These are phyloP conservation scores for Tokudaia muenninki DNA, from an alignment of 2,797 vertebrate species.

Conservation along the genomic window DNA sequence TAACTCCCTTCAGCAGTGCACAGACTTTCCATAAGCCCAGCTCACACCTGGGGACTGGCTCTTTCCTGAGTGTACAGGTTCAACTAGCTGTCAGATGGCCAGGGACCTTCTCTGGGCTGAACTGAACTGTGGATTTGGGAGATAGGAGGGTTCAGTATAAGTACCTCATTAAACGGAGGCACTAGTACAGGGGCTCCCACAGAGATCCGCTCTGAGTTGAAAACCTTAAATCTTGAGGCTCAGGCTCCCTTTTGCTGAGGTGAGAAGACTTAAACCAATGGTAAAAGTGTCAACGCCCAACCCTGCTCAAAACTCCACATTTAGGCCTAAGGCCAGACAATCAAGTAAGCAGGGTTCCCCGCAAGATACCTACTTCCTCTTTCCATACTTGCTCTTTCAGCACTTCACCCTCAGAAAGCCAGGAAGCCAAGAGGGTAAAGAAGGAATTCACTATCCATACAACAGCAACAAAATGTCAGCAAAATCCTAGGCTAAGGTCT, in stretches of 20 bases:
- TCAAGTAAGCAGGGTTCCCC: slow-evolving; percentile 43
- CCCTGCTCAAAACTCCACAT: not conserved
- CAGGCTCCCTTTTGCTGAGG: not conserved
- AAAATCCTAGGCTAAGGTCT: not conserved
- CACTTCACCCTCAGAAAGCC: not conserved
- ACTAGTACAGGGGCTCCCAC: not conserved
- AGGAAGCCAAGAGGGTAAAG: not conserved
- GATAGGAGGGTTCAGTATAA: not conserved
- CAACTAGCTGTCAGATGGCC: not conserved
- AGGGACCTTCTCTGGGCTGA: not conserved
- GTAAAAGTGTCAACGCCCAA: not conserved
- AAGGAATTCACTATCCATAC: not conserved
- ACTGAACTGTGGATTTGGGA: not conserved
- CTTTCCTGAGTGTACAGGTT: not conserved
- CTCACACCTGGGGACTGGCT: not conserved
- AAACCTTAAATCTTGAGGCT: not conserved
- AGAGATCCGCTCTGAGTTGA: not conserved
- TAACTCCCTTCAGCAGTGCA: not conserved
- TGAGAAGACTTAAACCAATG: not conserved
- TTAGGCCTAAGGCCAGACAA: slow-evolving; percentile 41
- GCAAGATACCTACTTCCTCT: slow-evolving; percentile 46
- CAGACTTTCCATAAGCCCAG: not conserved
- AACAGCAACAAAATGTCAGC: not conserved
- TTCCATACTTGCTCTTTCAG: not conserved
- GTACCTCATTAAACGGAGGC: not conserved